Percentiles rank a stretch among this genome's conserved stretches.
These are phyloP conservation scores for Drosophila nigromelanica DNA, from an alignment of 1,140 invertebrate species.

Conservation along the genomic window DNA sequence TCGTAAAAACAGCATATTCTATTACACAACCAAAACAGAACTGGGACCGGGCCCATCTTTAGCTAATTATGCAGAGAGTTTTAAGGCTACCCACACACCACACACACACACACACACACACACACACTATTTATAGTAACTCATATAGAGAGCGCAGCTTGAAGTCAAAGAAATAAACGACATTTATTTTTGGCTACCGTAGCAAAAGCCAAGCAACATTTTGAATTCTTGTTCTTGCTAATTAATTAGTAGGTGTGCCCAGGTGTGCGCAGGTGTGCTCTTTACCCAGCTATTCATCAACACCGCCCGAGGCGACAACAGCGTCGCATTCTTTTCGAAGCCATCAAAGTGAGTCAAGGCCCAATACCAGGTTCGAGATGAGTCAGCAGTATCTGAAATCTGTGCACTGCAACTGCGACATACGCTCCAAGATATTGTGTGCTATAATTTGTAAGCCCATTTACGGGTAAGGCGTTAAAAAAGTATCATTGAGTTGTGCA, in stretches of 20 bases:
- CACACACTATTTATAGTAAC: not conserved
- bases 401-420: not conserved
- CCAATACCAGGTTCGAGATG: conserved; percentile 16
- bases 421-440: not conserved
- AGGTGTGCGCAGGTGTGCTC: conserved; percentile 34
- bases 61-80: conserved; percentile 29
- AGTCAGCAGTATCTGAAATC: conserved; percentile 13
- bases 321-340: conserved; percentile 2
- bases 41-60: conserved; percentile 32
- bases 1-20: conserved; percentile 7
- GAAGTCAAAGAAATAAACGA: conserved; percentile 29
- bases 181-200: conserved; percentile 25
- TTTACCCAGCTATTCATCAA: conserved; percentile 16
- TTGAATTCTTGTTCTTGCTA: conserved; percentile 29
- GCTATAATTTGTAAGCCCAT: conserved; percentile 31
- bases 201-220: conserved; percentile 18
- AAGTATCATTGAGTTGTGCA: not conserved
- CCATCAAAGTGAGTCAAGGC: conserved; percentile 38
- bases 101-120: conserved; percentile 9
- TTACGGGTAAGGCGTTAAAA: not conserved
- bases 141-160: not conserved
- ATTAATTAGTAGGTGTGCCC: conserved; percentile 56
- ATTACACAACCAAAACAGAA: conserved; percentile 30
- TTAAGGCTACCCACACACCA: conserved; percentile 17
- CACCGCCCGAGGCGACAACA: conserved; percentile 13